Evolutionary conservation across 2,888 invertebrate species (phyloP), one percentile per base, ranked within the genome.

Genomic region (Nesidiocoris tenuis): DNA sequence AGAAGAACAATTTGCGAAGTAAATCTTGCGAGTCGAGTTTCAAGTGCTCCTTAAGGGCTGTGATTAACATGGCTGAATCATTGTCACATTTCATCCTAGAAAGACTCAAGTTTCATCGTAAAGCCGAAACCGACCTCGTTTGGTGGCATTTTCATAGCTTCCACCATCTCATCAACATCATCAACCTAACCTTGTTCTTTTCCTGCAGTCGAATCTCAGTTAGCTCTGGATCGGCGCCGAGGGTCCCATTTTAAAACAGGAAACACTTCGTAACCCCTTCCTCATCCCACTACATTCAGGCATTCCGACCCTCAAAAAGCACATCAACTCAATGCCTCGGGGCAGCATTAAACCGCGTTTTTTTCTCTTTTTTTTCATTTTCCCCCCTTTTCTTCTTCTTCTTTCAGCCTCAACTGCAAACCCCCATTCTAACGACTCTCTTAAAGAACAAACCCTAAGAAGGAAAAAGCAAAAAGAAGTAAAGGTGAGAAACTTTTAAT

Each of bases 401-500:
- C 39, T 12, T 39, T 39, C n/a, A n/a, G n/a, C n/a, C n/a, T n/a
- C 39, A 39, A 39, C 39, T 39, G 5, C 39, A 12, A 39, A 39
- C 5, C 39, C 39, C 39, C 39, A 3, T 12, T 39, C 39, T 39
- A 39, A 39, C 39, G 39, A 39, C 39, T 39, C 39, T 39, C 39
- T 39, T 39, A 39, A 39, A 67, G 67, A 67, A 67, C 67, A 67
- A 67, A 67, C 67, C 67, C 55, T 67, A 67, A 67, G 67, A 67
- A 67, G 67, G 67, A 67, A 67, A 54, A 67, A 67, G 67, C 3
- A 54, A 56, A 67, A 56, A 39, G 39, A 67, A 66, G 25, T 24
- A 16, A 66, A 67, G 55, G 67, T 55, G 55, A 54, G 67, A 67
- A 66, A 67, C 67, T 67, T 67, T 67, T 67, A 67, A 67, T 67